phyloP scores from a whole-genome alignment of 35 echinoderm and acorn worm species.

The Antedon bifida region DNA sequence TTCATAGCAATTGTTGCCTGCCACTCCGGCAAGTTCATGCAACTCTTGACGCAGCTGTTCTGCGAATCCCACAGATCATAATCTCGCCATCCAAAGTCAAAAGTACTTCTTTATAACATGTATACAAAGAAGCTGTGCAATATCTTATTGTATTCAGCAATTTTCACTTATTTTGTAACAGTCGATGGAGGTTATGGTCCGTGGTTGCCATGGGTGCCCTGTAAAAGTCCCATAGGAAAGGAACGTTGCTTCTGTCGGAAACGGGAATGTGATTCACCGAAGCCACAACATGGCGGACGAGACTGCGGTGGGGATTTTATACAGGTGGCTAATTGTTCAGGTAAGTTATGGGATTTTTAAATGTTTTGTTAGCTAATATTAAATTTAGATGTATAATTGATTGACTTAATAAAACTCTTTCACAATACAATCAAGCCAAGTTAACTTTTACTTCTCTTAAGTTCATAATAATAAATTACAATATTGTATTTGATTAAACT shows the following conservation, averaged over 20 bases:
- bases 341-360: background rate
- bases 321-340: background rate
- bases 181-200: background rate
- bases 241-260: background rate
- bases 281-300: background rate
- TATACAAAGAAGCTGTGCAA: background rate
- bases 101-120: background rate
- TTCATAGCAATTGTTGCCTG: background rate
- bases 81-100: background rate
- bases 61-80: background rate
- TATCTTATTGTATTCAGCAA: background rate
- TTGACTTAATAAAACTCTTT: too few species aligned
- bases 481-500: too few species aligned
- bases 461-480: too few species aligned
- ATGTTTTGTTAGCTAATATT: too few species aligned
- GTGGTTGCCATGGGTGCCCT: background rate
- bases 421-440: too few species aligned
- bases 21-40: background rate
- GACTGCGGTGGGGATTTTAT: background rate
- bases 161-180: background rate
- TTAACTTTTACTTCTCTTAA: too few species aligned
- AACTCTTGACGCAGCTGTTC: background rate
- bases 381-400: too few species aligned
- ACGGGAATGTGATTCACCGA: background rate
- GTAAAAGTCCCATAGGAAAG: background rate